phyloP scores from a whole-genome alignment of 2,888 invertebrate species.

The Punctoribates punctum region DNA sequence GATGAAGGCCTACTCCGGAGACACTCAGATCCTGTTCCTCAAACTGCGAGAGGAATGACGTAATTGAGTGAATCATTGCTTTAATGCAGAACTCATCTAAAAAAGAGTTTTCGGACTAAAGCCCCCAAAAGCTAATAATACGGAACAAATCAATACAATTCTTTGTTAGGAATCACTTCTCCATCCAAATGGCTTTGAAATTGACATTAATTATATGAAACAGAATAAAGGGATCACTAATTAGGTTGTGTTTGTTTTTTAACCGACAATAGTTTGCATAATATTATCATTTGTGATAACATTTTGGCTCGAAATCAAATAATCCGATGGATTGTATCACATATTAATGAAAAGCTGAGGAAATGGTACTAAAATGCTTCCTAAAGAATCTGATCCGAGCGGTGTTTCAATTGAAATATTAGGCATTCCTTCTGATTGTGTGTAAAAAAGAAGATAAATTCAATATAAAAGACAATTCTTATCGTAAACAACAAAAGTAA shows the following conservation, averaged over 20 bases:
- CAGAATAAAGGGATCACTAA: neutral
- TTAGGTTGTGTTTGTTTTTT: neutral
- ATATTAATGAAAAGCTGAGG: neutral
- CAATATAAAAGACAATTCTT: neutral
- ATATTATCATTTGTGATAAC: neutral
- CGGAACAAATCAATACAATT: conserved; percentile 13
- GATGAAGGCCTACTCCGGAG: no score
- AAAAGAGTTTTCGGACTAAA: conserved; percentile 4
- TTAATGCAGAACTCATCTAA: conserved; percentile 1
- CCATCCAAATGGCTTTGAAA: neutral
- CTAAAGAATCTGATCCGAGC: neutral
- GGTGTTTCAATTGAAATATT: neutral
- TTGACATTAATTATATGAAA: neutral
- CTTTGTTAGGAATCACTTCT: neutral
- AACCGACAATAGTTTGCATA: neutral
- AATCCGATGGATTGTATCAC: neutral
- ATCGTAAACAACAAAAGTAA: neutral
- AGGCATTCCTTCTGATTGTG: neutral
- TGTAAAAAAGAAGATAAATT: neutral
- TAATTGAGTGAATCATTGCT: conserved; percentile 4
- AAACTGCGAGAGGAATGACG: neutral
- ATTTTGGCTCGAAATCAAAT: neutral
- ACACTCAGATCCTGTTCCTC: no score
- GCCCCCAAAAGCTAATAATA: conserved; percentile 4
- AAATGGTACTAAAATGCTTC: neutral